Percentiles rank a stretch among this genome's conserved stretches.
Evolutionary conservation across 2,797 vertebrate species (phyloP).

Genomic region (Channallabes apus): DNA sequence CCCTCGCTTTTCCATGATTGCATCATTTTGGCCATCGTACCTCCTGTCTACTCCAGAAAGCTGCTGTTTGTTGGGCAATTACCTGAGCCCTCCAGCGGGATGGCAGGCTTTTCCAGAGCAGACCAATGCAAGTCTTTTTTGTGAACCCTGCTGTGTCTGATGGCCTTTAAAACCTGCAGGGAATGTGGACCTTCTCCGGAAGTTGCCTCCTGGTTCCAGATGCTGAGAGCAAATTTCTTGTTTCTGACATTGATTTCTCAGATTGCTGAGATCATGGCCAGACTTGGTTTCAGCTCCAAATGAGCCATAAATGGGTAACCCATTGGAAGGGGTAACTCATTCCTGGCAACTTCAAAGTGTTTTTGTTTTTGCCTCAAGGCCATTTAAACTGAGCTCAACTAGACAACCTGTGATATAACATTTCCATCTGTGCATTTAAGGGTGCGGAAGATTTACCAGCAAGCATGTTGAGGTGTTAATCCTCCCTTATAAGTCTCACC

Average conservation of each 20-base stretch:
- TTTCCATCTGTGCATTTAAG: neutral
- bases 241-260: conserved; percentile 17
- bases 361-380: neutral
- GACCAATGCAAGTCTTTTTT: conserved; percentile 30
- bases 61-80: conserved; percentile 47
- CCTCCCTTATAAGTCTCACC: conserved; percentile 6
- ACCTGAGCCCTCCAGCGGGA: conserved; percentile 25
- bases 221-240: conserved; percentile 23
- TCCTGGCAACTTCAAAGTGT: neutral
- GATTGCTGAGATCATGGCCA: conserved; percentile 10
- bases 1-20: conserved; percentile 40
- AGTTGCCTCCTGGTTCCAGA: conserved; percentile 13
- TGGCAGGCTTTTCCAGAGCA: conserved; percentile 42
- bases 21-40: conserved; percentile 33
- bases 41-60: conserved; percentile 31
- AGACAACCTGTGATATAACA: neutral
- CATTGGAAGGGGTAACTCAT: neutral
- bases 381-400: neutral
- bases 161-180: conserved; percentile 46
- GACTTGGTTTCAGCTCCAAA: neutral
- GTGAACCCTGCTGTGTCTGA: conserved; percentile 34
- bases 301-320: conserved; percentile 21
- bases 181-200: conserved; percentile 15
- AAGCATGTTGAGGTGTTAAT: neutral
- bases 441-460: neutral